Conservation (phyloP, 2,888 invertebrate species). For the Eledona agricola region DNA sequence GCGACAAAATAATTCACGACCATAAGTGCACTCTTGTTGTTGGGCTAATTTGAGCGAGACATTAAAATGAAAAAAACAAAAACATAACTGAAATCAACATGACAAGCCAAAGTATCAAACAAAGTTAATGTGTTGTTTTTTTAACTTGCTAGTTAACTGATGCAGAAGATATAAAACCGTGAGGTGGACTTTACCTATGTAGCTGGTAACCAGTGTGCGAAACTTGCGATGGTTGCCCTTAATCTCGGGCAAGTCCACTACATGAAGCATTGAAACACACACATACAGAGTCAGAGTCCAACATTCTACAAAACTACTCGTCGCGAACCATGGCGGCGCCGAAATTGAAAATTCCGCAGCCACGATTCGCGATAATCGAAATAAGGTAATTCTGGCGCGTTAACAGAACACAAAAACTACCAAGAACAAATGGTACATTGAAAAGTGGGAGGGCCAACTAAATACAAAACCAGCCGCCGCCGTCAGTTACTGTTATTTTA, state of each 20-base stretch:
- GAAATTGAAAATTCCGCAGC: conserved; percentile 18
- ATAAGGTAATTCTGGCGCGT: conserved; percentile 21
- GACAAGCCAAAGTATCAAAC: too few relatives aligned
- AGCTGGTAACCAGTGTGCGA: conserved; percentile 99
- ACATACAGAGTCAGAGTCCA: conserved; percentile 52
- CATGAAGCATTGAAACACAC: conserved; percentile 63
- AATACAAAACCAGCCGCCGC: too few relatives aligned
- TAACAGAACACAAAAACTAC: conserved; percentile 31
- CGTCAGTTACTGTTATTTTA: conserved; percentile 22
- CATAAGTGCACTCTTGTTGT: too few relatives aligned
- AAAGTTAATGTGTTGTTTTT: too few relatives aligned
- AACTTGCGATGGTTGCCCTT: conserved; percentile 99
- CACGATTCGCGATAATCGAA: conserved; percentile 26
- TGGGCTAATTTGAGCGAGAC: too few relatives aligned
- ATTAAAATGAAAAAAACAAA: too few relatives aligned
- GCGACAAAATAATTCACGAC: too few relatives aligned
- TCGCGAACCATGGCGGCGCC: conserved; percentile 37
- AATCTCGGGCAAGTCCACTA: conserved; percentile 98
- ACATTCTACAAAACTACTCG: conserved; percentile 44
- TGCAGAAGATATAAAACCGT: conserved; percentile 40
- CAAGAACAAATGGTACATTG: conserved; percentile 31
- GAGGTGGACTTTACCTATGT: conserved; percentile 84
- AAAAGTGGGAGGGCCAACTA: conserved; percentile 32
- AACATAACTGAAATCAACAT: too few relatives aligned
- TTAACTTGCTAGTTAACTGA: conserved; percentile 28